phyloP scores from a whole-genome alignment of 2,113 vertebrate genomes.

The Podiceps cristatus region DNA sequence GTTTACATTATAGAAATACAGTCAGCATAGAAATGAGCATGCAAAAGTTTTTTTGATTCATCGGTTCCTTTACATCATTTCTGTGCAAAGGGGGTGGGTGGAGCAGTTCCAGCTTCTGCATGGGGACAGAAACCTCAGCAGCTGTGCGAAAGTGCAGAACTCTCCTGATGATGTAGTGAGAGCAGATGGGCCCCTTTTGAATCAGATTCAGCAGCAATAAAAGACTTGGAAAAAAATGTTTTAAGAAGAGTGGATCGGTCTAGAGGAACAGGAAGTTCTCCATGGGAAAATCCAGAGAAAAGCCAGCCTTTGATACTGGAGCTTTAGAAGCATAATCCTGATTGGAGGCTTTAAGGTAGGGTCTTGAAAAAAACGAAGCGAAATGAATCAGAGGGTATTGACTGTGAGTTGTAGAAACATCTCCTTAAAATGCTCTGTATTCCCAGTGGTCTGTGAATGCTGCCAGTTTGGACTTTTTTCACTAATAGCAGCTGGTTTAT shows the following conservation, averaged over 20 bases:
- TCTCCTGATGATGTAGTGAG: slow-evolving; percentile 26
- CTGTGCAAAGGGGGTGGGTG: not conserved
- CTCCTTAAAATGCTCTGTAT: not conserved
- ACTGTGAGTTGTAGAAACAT: not conserved
- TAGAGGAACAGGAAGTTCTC: slow-evolving; percentile 36
- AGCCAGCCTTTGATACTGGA: not conserved
- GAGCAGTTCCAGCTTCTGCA: slow-evolving; percentile 17
- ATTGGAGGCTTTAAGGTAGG: not conserved
- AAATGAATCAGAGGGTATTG: not conserved
- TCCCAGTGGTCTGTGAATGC: not conserved
- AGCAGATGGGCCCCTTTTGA: slow-evolving; percentile 64
- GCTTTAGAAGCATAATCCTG: not conserved
- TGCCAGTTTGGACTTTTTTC: slow-evolving; percentile 3
- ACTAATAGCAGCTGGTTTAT: not conserved
- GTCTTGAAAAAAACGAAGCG: not conserved
- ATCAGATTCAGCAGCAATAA: slow-evolving; percentile 46
- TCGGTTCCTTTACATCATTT: not conserved
- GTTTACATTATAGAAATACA: not conserved
- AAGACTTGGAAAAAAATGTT: not conserved
- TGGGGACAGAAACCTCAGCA: not conserved
- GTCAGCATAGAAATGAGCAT: not conserved
- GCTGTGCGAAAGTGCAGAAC: slow-evolving; percentile 17
- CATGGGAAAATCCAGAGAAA: slow-evolving; percentile 30
- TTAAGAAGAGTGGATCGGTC: not conserved
- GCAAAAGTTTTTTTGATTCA: not conserved